phyloP scores from a whole-genome alignment of 2,797 vertebrate species.

The Typhlichthys eigenmanni region DNA sequence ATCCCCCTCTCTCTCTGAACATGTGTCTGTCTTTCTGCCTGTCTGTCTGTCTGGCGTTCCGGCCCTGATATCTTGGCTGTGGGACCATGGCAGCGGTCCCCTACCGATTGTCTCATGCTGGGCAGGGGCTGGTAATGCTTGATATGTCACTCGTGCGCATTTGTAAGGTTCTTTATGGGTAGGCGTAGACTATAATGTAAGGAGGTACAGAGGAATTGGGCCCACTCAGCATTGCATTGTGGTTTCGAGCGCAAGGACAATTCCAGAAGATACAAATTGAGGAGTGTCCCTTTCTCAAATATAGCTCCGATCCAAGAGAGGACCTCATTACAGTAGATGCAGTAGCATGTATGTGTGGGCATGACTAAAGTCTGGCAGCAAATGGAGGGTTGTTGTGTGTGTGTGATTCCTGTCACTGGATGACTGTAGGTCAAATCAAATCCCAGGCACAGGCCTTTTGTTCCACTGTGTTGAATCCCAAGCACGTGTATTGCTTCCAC shows the following conservation, averaged over 20 bases:
- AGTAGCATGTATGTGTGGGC: not conserved
- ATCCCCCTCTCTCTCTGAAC: slow-evolving; percentile 8
- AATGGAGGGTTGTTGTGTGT: not conserved
- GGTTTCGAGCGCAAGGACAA: no score
- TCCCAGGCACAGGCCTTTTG: slow-evolving; percentile 28
- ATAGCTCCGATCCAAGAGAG: no score
- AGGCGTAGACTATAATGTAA: no score
- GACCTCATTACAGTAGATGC: not conserved
- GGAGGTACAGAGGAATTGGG: no score
- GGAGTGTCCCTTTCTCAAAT: no score
- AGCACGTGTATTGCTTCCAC: slow-evolving; percentile 38
- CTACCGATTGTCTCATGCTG: no score
- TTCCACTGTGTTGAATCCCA: slow-evolving; percentile 47
- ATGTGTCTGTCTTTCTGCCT: slow-evolving; percentile 16
- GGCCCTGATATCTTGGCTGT: slow-evolving; percentile 33
- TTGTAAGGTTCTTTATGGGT: no score
- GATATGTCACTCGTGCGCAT: no score
- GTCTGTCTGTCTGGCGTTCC: slow-evolving; percentile 23
- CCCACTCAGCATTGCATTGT: no score
- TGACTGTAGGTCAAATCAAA: slow-evolving; percentile 37
- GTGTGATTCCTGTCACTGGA: not conserved
- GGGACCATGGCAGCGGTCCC: no score
- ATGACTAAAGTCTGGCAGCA: not conserved
- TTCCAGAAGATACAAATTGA: no score
- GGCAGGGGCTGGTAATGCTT: no score